phyloP scores from a whole-genome alignment of 2,888 invertebrate species.

The Acanthoscelides obtectus region DNA sequence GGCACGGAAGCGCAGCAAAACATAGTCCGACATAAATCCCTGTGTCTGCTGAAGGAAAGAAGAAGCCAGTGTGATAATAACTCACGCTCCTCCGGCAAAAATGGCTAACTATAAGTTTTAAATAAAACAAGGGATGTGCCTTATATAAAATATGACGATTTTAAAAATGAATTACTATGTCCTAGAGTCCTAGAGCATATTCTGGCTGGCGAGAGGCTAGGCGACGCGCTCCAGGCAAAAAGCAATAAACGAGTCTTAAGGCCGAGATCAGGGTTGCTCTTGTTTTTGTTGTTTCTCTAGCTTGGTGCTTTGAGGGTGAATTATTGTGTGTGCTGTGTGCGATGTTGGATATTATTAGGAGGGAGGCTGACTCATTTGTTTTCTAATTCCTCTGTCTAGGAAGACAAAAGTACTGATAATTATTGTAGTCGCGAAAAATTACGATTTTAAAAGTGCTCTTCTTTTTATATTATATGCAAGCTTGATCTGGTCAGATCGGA shows the following conservation, averaged over 20 bases:
- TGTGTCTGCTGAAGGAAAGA: conserved; percentile 23
- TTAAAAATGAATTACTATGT: conserved; percentile 21
- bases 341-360: no score
- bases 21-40: neutral
- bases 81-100: conserved; percentile 32
- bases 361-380: no score
- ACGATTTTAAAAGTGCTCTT: no score
- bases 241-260: neutral
- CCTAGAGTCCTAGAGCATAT: conserved; percentile 16
- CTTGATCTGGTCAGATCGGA: no score
- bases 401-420: no score
- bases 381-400: no score
- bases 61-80: conserved; percentile 33
- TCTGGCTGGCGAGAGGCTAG: neutral
- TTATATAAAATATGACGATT: conserved; percentile 33
- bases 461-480: no score
- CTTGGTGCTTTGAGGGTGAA: neutral
- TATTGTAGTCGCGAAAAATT: no score
- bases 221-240: neutral
- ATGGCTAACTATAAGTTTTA: conserved; percentile 33
- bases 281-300: neutral
- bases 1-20: neutral
- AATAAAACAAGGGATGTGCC: conserved; percentile 32
- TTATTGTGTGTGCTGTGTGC: no score
- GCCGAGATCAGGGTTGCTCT: neutral